Conservation (phyloP, 2,797 vertebrate genomes). For the Acrossocheilus wenchowensis region DNA sequence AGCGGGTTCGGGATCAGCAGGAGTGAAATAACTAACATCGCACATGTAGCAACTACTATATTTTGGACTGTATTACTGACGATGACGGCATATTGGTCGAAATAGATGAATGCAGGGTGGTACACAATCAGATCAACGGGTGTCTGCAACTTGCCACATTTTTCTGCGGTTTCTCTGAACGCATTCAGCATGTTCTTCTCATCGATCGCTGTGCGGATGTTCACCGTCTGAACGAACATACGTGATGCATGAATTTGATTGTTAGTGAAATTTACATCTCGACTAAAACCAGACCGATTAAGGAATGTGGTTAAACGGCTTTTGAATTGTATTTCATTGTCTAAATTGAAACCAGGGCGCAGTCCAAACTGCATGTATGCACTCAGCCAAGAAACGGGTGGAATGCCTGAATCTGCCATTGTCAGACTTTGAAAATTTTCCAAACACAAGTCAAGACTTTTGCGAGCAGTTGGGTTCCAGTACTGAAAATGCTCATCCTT, state of each 20-base stretch:
- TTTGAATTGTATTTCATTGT: conserved; percentile 57
- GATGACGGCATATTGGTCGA: conserved; percentile 77
- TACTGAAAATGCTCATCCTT: conserved; percentile 66
- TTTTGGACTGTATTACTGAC: conserved; percentile 77
- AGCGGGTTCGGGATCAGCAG: conserved; percentile 76
- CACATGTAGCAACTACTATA: conserved; percentile 66
- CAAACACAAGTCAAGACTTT: conserved; percentile 66
- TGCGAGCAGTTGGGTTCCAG: conserved; percentile 67
- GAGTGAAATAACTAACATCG: conserved; percentile 77
- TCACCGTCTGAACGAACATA: conserved; percentile 76
- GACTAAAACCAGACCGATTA: conserved; percentile 50
- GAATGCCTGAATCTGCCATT: conserved; percentile 52
- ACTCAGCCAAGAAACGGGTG: conserved; percentile 73
- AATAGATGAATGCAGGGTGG: conserved; percentile 77
- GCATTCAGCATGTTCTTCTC: conserved; percentile 75
- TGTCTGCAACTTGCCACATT: conserved; percentile 54
- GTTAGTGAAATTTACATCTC: conserved; percentile 70
- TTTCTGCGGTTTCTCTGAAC: conserved; percentile 60
- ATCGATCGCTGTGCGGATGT: conserved; percentile 59
- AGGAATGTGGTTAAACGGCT: conserved; percentile 55
- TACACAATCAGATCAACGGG: conserved; percentile 69
- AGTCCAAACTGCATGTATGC: conserved; percentile 49
- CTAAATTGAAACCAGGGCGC: fast-evolving
- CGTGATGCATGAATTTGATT: conserved; percentile 71
- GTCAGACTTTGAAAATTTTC: conserved; percentile 61